Base-by-base conservation (phyloP, 2,797 vertebrate genomes). In the Chaetophractus vellerosus region DNA sequence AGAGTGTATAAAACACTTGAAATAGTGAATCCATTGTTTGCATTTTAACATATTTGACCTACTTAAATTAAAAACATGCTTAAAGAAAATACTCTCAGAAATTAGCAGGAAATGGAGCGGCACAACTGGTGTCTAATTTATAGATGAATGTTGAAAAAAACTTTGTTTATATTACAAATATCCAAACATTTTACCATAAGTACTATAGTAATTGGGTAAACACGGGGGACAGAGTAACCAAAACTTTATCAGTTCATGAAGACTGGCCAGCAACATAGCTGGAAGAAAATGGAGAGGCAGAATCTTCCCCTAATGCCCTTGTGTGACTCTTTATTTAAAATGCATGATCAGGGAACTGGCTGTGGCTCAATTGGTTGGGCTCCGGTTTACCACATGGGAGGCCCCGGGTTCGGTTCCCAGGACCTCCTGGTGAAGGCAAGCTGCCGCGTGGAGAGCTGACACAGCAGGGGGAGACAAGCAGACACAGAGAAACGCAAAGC, bases 41-140 rank as follows among this genome's bases (percentile, higher is more conserved):
- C 6, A 41, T 63, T n/a, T 82, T 82, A 57, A 61, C 28, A 31
- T 26, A 94, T 72, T 72, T 85, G 55, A 89, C 41, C 12, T 9
- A 55, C 36, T n/a, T 76, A 6, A 72, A 59, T 66, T 85, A 86
- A 79, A 79, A 89, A 64, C 2, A 74, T 19, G 5, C 24, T 80
- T 26, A 74, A 71, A 87, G 50, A 78, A 36, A 90, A 90, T 18
- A 92, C 19, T 90, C 50, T 68, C 36, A 90, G 64, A 82, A 90
- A 88, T 45, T 48, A 69, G 28, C 23, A 86, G 52, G 63, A 52
- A 36, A 59, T 3, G 84, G 28, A 93, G 59, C 26, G 41, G 61
- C 15, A 5, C 52, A 79, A 76, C 21, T 31, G 1, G 23, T 57
- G 19, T 88, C 66, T 88, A 64, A 88, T 78, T 68, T 82, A 45